Percentiles rank a stretch among this genome's conserved stretches.
Conservation (phyloP, 2,888 invertebrate genomes). For the Agrotis ipsilon region DNA sequence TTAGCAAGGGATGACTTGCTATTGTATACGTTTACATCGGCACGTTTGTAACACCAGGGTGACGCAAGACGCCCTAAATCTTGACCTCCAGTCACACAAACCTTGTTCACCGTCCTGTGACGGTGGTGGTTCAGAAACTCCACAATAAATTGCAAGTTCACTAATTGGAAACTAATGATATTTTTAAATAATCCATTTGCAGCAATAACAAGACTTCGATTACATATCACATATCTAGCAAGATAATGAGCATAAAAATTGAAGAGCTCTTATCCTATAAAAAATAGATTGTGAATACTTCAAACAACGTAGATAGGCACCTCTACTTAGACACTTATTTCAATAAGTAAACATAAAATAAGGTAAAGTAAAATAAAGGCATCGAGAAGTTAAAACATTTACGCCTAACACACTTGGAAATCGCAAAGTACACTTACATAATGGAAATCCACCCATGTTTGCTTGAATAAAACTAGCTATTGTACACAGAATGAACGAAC, state of each 20-base stretch:
- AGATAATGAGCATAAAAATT: conserved; percentile 20
- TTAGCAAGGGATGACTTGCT: conserved; percentile 24
- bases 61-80: conserved; percentile 34
- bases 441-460: conserved; percentile 49
- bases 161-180: background rate
- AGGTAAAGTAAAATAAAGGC: conserved; percentile 37
- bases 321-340: conserved; percentile 18
- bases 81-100: conserved; percentile 37
- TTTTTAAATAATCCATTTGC: conserved; percentile 8
- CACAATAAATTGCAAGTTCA: background rate
- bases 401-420: conserved; percentile 36
- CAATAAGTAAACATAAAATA: conserved; percentile 27
- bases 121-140: background rate
- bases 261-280: conserved; percentile 28
- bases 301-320: conserved; percentile 5
- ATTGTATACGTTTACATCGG: conserved; percentile 1
- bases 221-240: conserved; percentile 36
- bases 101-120: conserved; percentile 1
- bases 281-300: conserved; percentile 29
- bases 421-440: conserved; percentile 52
- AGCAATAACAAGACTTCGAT: conserved; percentile 18
- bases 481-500: conserved; percentile 44
- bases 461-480: conserved; percentile 44
- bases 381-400: conserved; percentile 39
- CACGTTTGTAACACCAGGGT: conserved; percentile 6